Base-by-base conservation (phyloP, 2,888 invertebrate species). In the Heliconius cydno region DNA sequence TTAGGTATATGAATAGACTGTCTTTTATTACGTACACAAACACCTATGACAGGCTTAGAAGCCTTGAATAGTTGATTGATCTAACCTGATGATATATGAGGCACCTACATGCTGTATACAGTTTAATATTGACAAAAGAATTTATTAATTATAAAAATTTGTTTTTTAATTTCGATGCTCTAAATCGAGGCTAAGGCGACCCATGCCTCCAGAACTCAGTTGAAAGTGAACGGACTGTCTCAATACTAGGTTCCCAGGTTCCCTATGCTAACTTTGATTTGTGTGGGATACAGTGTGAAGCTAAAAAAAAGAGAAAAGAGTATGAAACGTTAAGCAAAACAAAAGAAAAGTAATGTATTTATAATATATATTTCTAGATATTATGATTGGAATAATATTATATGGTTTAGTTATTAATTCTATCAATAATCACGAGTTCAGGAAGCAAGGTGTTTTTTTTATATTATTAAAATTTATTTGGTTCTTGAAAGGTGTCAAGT, bases 401-500 rank as follows among this genome's bases (percentile, higher is more conserved):
- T 52, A 19, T 19, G 19, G 2, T 7, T 52, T 52, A 19, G 6
- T 19, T n/a, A 60, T 3, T 57, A 22, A 57, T 57, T 57, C 22
- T 9, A 22, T 9, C 9, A 57, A 57, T 57, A 22, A 22, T 46
- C 15, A 46, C 7, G 22, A n/a, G 25, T 63, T 25, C 25, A 63
- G 5, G 25, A 63, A 63, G 63, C 25, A 63, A 52, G 52, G 5
- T 52, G 52, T 19, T 52, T 63, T 25, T 41, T 46, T 46, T 46
- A 46, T 46, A 25, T 65, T 41, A 41, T 70, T 41, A 25, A 15
- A n/a, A 70, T 25, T 52, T n/a, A 13, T 57, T 52, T 66, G 7
- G 22, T 73, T 38, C 52, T 65, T 77, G 67, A 79, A 80, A 80
- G 74, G 81, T 76, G 79, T 60, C 66, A 70, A 76, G 77, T 65